Evolutionary conservation across 1,140 invertebrate species (phyloP).

Genomic region (Drosophila ficusphila): DNA sequence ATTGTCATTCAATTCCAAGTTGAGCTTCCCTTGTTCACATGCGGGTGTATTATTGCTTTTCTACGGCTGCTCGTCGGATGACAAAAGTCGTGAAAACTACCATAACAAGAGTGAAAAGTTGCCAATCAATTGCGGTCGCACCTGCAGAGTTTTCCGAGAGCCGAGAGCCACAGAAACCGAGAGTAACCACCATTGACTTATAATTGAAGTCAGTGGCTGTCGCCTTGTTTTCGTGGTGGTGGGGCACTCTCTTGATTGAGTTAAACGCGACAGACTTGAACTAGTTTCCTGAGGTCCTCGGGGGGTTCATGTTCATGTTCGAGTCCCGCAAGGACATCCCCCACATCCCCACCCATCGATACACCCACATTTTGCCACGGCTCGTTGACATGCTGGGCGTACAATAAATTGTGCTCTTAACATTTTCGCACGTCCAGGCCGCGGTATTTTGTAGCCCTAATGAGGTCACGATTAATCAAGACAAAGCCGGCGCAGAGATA

Average conservation of each 20-base stretch:
- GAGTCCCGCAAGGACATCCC: constrained; percentile 26
- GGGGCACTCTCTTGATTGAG: constrained; percentile 48
- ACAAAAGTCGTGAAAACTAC: constrained; percentile 20
- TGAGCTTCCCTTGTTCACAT: background rate
- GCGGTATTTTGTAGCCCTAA: constrained; percentile 66
- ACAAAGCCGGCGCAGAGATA: constrained; percentile 20
- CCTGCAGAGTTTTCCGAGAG: constrained; percentile 19
- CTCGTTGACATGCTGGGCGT: constrained; percentile 22
- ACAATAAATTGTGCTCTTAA: constrained; percentile 69
- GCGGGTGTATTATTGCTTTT: constrained; percentile 59
- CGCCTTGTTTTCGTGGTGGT: constrained; percentile 2
- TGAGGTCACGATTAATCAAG: constrained; percentile 81
- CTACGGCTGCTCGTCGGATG: background rate
- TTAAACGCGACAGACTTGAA: constrained; percentile 59
- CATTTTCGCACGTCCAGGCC: constrained; percentile 69
- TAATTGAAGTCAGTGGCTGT: constrained; percentile 33
- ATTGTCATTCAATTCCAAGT: constrained; percentile 2
- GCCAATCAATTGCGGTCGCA: constrained; percentile 64
- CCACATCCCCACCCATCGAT: background rate
- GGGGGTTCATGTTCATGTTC: constrained; percentile 4
- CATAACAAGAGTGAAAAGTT: constrained; percentile 56
- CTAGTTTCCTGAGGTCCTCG: constrained; percentile 44
- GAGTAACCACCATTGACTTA: constrained; percentile 43
- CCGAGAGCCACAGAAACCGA: background rate
- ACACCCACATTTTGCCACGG: background rate